Evolutionary conservation across 2,888 invertebrate species (phyloP), one percentile per base, ranked within the genome.

Genomic region (Corbicula japonica): DNA sequence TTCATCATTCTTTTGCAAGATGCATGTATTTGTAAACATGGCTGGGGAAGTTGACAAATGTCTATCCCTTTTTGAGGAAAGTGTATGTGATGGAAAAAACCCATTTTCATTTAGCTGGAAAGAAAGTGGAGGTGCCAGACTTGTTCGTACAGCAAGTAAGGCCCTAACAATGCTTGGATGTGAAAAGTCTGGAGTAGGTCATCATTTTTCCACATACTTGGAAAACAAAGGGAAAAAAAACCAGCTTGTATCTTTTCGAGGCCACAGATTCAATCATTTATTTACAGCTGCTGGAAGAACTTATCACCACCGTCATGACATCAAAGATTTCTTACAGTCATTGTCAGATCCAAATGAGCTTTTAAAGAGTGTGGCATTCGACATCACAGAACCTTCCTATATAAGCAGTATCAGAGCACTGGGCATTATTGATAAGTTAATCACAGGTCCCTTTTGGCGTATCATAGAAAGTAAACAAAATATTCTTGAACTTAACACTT

Each of bases 11-110:
- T 58, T 75, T 34, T 68, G 75, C 44, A 72, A 77, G 38, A 75
- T 79, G 78, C 74, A 74, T 52, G 61, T 75, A 26, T 80, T 80
- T 68, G 61, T 76, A 1, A 75, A 75, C 50, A 76, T 79, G 62
- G 79, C 74, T 2, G 23, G 3, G 48, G 71, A 63, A 23, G 70
- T 62, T 44, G 80, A 80, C 28, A 72, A 58, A 30, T 75, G 68
- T 23, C 21, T 75, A 32, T 12, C 44, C 8, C 5, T 46, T 30
- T 79, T 75, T 75, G 65, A 79, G 50, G 56, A 34, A 34, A 70
- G 41, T 28, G 35, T 78, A 1, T 12, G n/a, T 23, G 56, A 32
- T 15, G 71, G 71, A 3, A 35, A 60, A 48, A 71, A 62, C 26
- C 71, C 71, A 1, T 71, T 41, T 52, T 21, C 71, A 5, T 62